phyloP scores from a whole-genome alignment of 2,888 invertebrate genomes.

The Rhagonycha lutea region DNA sequence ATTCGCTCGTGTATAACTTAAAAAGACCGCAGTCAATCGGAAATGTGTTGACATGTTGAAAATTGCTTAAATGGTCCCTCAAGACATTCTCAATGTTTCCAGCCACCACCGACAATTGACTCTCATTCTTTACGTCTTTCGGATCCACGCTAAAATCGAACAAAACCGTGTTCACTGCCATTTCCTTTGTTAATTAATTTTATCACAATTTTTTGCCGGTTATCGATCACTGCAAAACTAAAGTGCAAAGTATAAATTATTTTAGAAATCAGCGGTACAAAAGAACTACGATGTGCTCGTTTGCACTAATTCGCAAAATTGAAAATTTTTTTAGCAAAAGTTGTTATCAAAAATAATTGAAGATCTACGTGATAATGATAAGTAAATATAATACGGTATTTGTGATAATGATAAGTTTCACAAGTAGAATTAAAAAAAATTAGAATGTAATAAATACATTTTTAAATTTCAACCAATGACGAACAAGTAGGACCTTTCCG shows the following conservation, averaged over 20 bases:
- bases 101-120: conserved; percentile 67
- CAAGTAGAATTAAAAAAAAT: too few relatives aligned
- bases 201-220: background rate
- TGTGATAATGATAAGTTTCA: too few relatives aligned
- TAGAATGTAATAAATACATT: too few relatives aligned
- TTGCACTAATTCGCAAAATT: background rate
- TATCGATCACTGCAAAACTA: background rate
- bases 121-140: conserved; percentile 67
- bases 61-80: conserved; percentile 71
- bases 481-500: too few relatives aligned
- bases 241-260: background rate
- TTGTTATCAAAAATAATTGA: too few relatives aligned
- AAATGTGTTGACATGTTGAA: conserved; percentile 70
- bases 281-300: background rate
- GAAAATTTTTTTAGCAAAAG: too few relatives aligned
- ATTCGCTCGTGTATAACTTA: conserved; percentile 71
- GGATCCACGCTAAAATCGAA: conserved; percentile 80
- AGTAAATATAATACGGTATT: too few relatives aligned
- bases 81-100: conserved; percentile 71
- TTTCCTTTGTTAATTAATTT: conserved; percentile 44
- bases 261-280: background rate
- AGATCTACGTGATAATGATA: too few relatives aligned
- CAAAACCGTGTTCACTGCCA: conserved; percentile 80
- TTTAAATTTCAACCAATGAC: too few relatives aligned
- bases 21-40: conserved; percentile 72